Conservation (phyloP, 2,888 invertebrate species). For the Ptychoptera contaminata region DNA sequence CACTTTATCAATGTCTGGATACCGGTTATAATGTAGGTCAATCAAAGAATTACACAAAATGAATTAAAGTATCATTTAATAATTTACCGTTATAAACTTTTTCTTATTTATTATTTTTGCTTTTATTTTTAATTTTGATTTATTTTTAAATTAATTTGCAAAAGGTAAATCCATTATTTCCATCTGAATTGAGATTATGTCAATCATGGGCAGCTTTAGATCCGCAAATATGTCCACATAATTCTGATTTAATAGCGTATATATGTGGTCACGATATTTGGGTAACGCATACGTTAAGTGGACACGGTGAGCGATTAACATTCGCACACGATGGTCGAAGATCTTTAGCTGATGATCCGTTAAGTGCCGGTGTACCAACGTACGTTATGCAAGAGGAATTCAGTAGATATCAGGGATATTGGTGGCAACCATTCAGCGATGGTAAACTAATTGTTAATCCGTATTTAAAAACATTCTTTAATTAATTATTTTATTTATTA, state of each 20-base stretch:
- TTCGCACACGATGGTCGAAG: conserved; percentile 51
- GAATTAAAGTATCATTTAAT: too few relatives aligned
- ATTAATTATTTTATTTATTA: conserved; percentile 12
- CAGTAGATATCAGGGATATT: conserved; percentile 87
- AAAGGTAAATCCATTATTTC: conserved; percentile 46
- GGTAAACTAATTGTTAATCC: conserved; percentile 28
- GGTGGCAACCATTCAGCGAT: conserved; percentile 83
- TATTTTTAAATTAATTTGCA: conserved; percentile 6
- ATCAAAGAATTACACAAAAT: too few relatives aligned
- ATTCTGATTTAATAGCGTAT: conserved; percentile 66
- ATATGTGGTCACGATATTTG: conserved; percentile 83
- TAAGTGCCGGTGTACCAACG: conserved; percentile 89
- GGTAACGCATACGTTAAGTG: conserved; percentile 48
- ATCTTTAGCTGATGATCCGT: conserved; percentile 62
- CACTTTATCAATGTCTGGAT: conserved; percentile 72
- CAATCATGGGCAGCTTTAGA: conserved; percentile 58
- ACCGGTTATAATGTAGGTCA: conserved; percentile 46
- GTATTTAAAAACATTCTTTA: not conserved
- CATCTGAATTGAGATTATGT: conserved; percentile 43
- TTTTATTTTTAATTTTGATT: conserved; percentile 17
- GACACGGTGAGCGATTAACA: conserved; percentile 54
- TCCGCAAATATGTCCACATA: conserved; percentile 48
- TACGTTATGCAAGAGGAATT: conserved; percentile 99
- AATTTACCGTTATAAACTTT: not conserved
- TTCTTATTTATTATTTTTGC: not conserved